Base-by-base conservation (phyloP, 2,888 invertebrate genomes). In the Coenonympha arcania region DNA sequence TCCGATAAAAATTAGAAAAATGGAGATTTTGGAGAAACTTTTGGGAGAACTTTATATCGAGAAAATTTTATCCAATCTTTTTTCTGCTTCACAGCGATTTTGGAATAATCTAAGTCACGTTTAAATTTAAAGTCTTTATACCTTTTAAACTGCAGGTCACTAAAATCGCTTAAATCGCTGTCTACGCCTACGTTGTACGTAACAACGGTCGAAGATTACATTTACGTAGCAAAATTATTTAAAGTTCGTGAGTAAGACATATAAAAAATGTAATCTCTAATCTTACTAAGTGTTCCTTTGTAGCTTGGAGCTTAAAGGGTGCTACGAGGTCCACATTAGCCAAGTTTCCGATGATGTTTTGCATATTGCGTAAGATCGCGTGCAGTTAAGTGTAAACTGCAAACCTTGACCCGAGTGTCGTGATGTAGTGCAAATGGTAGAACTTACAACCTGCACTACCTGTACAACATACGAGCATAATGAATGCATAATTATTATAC, bases 311-410 rank as follows among this genome's bases (percentile, higher is more conserved):
- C 15, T 20, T 16, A 40, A 24, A 18, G 31, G 33, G 39, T 44
- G 37, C 31, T 46, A 33, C 45, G 26, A 48, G 39, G 36, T 37
- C 33, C 13, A 19, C 18, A 13, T 30, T 37, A 30, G 48, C 47
- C 46, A 9, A 15, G 43, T 44, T 42, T 28, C 30, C 30, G 26
- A 13, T 11, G 30, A 39, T 24, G 46, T 57, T 62, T 57, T 56
- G 53, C 54, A 57, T 57, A 41, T 26, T 41, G 41, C 41, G 26
- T 26, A 34, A 26, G 19, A 4, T 41, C n/a, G 28, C 30, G 41
- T 30, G 28, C 30, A 41, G n/a, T 6, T 41, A 18, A 28, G n/a
- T 4, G 5, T 15, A 8, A 22, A n/a, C 15, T 16, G 8, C 5
- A 18, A 36, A 36, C 26, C 26, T 33, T 36, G 34, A 34, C 26